phyloP scores from a whole-genome alignment of 1,140 invertebrate genomes.

The Drosophila gunungcola region DNA sequence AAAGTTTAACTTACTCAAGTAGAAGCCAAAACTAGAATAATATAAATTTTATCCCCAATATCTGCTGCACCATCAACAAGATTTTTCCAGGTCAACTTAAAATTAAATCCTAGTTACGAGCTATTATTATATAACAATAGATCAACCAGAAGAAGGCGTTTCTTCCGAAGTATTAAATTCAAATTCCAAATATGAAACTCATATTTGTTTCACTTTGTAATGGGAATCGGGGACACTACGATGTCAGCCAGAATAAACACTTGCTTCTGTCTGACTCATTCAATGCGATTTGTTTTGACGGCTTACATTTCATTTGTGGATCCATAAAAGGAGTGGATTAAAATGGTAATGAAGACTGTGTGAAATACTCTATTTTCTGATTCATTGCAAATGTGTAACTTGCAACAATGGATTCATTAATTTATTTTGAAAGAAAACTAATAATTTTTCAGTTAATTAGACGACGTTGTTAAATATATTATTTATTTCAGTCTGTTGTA shows the following conservation, averaged over 20 bases:
- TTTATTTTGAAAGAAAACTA: background rate
- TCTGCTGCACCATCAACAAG: too few species aligned
- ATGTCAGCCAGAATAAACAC: conserved; percentile 39
- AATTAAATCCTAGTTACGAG: too few species aligned
- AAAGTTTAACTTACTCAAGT: too few species aligned
- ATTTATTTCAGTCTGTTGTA: too few species aligned
- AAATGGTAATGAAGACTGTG: background rate
- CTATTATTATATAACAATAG: too few species aligned
- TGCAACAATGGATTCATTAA: too few species aligned
- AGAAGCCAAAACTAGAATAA: too few species aligned
- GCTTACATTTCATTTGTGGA: conserved; percentile 21
- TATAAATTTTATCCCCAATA: too few species aligned
- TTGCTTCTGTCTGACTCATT: conserved; percentile 38
- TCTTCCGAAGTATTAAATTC: background rate
- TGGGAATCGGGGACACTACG: conserved; percentile 9
- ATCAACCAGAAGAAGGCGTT: background rate
- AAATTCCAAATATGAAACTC: conserved; percentile 2
- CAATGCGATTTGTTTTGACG: conserved; percentile 44
- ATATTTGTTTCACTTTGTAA: conserved; percentile 12
- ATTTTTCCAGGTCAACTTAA: too few species aligned
- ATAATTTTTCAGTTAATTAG: too few species aligned
- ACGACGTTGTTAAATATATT: background rate
- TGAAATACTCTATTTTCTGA: background rate
- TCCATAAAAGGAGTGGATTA: conserved; percentile 46
- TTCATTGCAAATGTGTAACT: too few species aligned